phyloP scores from a whole-genome alignment of 2,113 vertebrate genomes.

The Dasyprocta punctata region DNA sequence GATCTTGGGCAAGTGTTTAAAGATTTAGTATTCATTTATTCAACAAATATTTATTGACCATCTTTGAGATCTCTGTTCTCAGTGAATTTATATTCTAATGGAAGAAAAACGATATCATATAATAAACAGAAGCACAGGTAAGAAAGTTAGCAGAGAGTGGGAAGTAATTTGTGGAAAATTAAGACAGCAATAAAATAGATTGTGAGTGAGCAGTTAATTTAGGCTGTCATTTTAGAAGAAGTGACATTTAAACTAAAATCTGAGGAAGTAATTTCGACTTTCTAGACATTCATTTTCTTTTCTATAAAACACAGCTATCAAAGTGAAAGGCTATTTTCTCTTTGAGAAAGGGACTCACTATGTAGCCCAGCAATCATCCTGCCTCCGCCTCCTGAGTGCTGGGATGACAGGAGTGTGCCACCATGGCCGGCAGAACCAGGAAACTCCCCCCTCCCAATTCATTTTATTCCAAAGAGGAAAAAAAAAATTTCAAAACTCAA shows the following conservation, averaged over 20 bases:
- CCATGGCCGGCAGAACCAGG: background rate
- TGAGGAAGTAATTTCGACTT: background rate
- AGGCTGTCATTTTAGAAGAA: background rate
- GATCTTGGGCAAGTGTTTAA: background rate
- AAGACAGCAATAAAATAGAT: background rate
- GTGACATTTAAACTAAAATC: constrained; percentile 8
- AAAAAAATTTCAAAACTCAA: too few relatives aligned
- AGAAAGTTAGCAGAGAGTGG: background rate
- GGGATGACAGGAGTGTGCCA: background rate
- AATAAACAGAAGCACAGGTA: background rate
- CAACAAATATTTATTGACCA: constrained; percentile 50
- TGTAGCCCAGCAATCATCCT: background rate
- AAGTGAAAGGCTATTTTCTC: background rate
- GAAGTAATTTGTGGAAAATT: background rate
- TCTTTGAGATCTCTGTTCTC: background rate
- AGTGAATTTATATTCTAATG: constrained; percentile 29
- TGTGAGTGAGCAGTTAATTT: background rate
- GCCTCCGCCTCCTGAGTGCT: background rate
- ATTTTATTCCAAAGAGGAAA: too few relatives aligned
- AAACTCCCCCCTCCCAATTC: background rate
- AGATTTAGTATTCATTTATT: constrained; percentile 59
- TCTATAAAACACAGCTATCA: background rate
- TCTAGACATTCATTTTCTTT: background rate
- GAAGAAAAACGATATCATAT: background rate
- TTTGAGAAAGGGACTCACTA: too few relatives aligned